Conservation (phyloP, 2,113 vertebrate genomes). For the Mustelus asterias region DNA sequence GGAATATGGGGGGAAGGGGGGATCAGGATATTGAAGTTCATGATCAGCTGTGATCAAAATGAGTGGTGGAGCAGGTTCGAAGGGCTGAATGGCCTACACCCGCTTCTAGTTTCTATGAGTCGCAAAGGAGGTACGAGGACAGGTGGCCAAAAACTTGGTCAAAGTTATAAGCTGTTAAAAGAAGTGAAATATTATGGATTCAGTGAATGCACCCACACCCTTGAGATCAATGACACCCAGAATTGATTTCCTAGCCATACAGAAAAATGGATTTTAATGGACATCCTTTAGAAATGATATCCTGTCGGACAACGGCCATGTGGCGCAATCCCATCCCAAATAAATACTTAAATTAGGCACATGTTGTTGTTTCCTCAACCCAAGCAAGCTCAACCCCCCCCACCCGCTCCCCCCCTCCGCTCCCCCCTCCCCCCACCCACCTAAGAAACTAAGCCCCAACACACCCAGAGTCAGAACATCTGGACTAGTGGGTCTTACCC, state of each 20-base stretch:
- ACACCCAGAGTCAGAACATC: neutral
- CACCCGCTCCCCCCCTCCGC: too few species aligned
- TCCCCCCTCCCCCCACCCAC: neutral
- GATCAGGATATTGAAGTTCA: too few species aligned
- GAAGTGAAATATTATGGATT: neutral
- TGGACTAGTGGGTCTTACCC: conserved; percentile 52
- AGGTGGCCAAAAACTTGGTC: too few species aligned
- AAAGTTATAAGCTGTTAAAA: neutral
- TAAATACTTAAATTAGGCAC: neutral
- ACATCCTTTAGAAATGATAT: neutral
- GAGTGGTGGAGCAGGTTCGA: too few species aligned
- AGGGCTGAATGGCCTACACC: too few species aligned
- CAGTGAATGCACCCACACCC: neutral
- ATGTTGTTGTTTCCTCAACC: neutral
- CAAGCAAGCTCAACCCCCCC: neutral
- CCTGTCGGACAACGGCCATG: neutral
- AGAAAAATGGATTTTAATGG: neutral
- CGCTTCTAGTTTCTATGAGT: too few species aligned
- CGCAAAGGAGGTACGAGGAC: too few species aligned
- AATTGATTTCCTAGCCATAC: neutral
- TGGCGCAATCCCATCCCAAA: neutral
- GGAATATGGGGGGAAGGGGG: too few species aligned
- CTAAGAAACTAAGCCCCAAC: too few species aligned
- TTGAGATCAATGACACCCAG: neutral
- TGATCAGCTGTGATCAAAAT: too few species aligned